Base-by-base conservation (phyloP, 2,113 vertebrate genomes). In the Oriolus oriolus region DNA sequence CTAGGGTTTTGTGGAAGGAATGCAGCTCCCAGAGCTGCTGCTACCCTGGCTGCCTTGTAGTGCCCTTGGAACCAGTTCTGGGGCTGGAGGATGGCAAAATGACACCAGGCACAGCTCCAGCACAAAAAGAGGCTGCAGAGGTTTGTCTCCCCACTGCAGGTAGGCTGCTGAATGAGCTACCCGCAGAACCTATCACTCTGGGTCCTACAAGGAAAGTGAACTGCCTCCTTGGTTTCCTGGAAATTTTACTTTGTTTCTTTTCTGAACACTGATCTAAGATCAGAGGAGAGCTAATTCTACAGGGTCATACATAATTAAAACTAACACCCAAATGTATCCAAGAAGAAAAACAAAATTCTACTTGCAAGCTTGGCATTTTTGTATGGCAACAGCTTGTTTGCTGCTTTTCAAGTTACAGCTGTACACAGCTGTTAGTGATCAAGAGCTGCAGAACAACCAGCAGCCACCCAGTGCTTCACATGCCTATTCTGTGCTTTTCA, bases 1-100 rank as follows among this genome's bases (percentile, higher is more conserved):
- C 77, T 33, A 79, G 44, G 71, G 59, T 19, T 90, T 84, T 87
- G 68, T 7, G 84, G 61, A 31, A 87, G 66, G 71, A 94, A 83
- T 71, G 76, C 50, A 71, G 57, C 57, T 75, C 71, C 59, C 59
- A 71, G 37, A n/a, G 39, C 16, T 66, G n/a, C 74, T 80, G 59
- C 56, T 92, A 90, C 31, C 30, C 73, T 69, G 60, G 66, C 52
- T 89, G 65, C 45, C 39, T 69, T 71, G 53, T 52, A 86, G 50
- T 37, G 54, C n/a, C 76, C 68, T 64, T 84, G 86, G 61, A 90
- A 66, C 16, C 16, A 27, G 3, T 17, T 66, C 76, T 63, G 66
- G 42, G 30, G 30, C n/a, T 56, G 52, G 45, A 84, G 41, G 37
- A 89, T 3, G 3, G 74, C 2, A 1, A 81, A 87, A 45, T 27